phyloP scores from a whole-genome alignment of 2,113 vertebrate species.

The Sminthopsis crassicaudata region DNA sequence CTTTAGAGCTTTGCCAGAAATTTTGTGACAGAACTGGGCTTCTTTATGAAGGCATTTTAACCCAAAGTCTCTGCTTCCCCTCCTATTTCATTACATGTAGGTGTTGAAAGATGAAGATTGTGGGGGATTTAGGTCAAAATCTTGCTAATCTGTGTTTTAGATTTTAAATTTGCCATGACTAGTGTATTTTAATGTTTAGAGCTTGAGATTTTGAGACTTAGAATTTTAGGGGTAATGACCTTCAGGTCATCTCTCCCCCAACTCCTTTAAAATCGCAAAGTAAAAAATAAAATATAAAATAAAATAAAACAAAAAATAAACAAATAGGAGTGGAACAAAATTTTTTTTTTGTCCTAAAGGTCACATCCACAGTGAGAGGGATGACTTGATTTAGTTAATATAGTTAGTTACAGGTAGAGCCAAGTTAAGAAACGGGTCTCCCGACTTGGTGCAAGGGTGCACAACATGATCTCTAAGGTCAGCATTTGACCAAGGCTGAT shows the following conservation, averaged over 20 bases:
- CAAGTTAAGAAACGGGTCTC: background rate
- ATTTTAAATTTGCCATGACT: background rate
- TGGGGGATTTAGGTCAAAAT: background rate
- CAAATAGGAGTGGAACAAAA: background rate
- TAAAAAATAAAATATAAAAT: too few relatives aligned
- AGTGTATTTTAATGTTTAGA: background rate
- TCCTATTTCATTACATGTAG: background rate
- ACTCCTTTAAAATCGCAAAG: background rate
- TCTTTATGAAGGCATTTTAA: background rate
- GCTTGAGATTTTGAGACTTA: background rate
- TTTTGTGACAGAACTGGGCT: background rate
- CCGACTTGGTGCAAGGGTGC: background rate
- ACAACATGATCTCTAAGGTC: background rate
- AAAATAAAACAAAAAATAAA: too few relatives aligned
- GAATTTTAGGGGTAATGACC: background rate
- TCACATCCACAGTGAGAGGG: background rate
- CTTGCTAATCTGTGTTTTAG: background rate
- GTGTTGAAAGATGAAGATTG: background rate
- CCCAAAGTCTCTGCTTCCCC: background rate
- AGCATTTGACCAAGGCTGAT: conserved; percentile 62
- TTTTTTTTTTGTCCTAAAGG: background rate
- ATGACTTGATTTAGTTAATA: background rate
- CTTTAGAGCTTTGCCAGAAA: background rate
- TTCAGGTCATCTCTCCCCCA: background rate
- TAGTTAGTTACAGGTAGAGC: background rate